Evolutionary conservation across 2,113 vertebrate genomes (phyloP).

Genomic region (Morone saxatilis): DNA sequence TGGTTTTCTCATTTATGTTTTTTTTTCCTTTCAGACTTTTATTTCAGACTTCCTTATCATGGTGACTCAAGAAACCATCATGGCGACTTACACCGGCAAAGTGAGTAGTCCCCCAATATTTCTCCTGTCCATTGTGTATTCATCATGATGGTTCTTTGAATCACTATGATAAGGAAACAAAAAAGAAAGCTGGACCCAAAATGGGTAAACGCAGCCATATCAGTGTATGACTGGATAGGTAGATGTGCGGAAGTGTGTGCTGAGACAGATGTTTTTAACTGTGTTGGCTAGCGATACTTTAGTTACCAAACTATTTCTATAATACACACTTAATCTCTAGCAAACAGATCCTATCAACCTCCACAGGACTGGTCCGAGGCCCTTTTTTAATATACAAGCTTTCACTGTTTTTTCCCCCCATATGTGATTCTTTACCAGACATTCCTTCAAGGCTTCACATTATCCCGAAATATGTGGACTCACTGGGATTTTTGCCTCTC

Average conservation of each 20-base stretch:
- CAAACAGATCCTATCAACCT: background rate
- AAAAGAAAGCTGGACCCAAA: conserved; percentile 28
- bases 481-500: background rate
- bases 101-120: conserved; percentile 67
- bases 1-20: conserved; percentile 70
- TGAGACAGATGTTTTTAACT: conserved; percentile 22
- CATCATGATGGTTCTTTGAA: conserved; percentile 68
- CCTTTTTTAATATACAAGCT: conserved; percentile 2
- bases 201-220: conserved; percentile 8
- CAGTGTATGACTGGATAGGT: background rate
- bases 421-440: background rate
- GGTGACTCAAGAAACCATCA: conserved; percentile 75
- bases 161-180: conserved; percentile 61
- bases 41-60: conserved; percentile 72
- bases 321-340: background rate
- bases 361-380: conserved; percentile 6
- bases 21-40: conserved; percentile 70
- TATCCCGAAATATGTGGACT: background rate
- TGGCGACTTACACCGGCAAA: conserved; percentile 69
- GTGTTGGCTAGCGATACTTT: background rate
- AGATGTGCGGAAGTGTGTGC: conserved; percentile 18
- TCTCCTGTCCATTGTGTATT: conserved; percentile 62
- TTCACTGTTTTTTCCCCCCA: background rate
- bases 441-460: conserved; percentile 23
- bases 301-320: background rate